Conservation (phyloP, 2,888 invertebrate species). For the Cybosia mesomella region DNA sequence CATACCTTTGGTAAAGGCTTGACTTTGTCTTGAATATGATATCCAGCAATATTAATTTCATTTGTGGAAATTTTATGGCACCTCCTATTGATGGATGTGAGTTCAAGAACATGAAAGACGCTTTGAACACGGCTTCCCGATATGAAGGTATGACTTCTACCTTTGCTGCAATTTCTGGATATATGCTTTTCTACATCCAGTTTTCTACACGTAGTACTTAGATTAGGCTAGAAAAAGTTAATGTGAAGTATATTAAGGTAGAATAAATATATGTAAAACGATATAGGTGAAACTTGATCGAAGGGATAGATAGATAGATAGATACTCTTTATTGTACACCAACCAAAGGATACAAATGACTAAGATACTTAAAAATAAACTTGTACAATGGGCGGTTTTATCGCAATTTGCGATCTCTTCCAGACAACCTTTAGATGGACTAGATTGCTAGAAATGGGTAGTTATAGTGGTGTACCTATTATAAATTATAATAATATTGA, state of each 20-base stretch:
- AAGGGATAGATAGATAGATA: too few species aligned
- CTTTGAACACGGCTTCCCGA: conserved; percentile 63
- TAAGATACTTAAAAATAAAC: too few species aligned
- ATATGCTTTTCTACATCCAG: conserved; percentile 55
- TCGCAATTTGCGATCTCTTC: too few species aligned
- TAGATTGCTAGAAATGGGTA: too few species aligned
- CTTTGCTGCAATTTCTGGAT: conserved; percentile 56
- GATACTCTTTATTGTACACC: too few species aligned
- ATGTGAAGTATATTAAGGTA: background rate
- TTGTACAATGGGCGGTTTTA: too few species aligned
- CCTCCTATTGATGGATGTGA: conserved; percentile 66
- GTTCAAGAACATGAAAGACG: conserved; percentile 61
- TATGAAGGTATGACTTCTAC: conserved; percentile 65
- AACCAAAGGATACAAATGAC: too few species aligned
- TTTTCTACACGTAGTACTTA: conserved; percentile 58
- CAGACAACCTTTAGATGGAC: too few species aligned
- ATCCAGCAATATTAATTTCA: conserved; percentile 69
- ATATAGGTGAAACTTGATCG: too few species aligned
- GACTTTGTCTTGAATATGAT: conserved; percentile 64
- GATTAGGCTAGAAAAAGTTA: conserved; percentile 55
- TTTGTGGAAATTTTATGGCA: conserved; percentile 62
- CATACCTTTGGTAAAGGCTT: conserved; percentile 68
- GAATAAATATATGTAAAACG: too few species aligned
- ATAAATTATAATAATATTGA: too few species aligned
- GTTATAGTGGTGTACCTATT: too few species aligned